Base-by-base conservation (phyloP, 1,140 invertebrate genomes). In the Pogonognathellus flavescens region DNA sequence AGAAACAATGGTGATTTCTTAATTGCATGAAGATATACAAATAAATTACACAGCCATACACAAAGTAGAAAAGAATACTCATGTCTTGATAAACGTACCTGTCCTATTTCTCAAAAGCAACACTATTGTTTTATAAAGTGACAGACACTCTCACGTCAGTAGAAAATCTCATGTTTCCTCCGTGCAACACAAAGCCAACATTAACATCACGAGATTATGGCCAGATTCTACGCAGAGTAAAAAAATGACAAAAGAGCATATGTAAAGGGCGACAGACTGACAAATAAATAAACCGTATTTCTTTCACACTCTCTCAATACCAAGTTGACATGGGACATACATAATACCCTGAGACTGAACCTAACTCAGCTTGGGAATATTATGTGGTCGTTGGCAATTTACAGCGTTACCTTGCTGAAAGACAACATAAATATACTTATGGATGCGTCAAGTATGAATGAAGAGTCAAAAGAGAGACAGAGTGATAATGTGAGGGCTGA, bases 261-360 rank as follows among this genome's bases (percentile, higher is more conserved):
- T 66, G 25, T 25, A 66, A 66, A 66, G 22, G 25, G 60, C 59
- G 18, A 22, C 59, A 62, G 59, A 14, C 70, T 50, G 70, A 76
- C 70, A 76, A 76, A 76, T 76, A 76, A 76, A 76, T 76, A 76
- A 76, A 41, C 31, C 66, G 66, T 72, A 49, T 72, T 72, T 72
- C 25, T 49, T 72, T 49, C 16, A 60, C 8, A 60, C 14, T 66
- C 14, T 66, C 62, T 66, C 22, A 5, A 7, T 11, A 14, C 10
- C 60, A 20, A 11, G 11, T 66, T 60, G 57, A n/a, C 59, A 14
- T 2, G 25, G 31, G 62, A 31, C 59, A 20, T 22, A 22, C n/a
- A n/a, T 41, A 41, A 41, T 41, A 41, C 31, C 2, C 6, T 41
- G 31, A n/a, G n/a, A n/a, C n/a, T n/a, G n/a, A n/a, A n/a, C n/a